Conservation (phyloP, 2,113 vertebrate species). For the Seriola dumerili region DNA sequence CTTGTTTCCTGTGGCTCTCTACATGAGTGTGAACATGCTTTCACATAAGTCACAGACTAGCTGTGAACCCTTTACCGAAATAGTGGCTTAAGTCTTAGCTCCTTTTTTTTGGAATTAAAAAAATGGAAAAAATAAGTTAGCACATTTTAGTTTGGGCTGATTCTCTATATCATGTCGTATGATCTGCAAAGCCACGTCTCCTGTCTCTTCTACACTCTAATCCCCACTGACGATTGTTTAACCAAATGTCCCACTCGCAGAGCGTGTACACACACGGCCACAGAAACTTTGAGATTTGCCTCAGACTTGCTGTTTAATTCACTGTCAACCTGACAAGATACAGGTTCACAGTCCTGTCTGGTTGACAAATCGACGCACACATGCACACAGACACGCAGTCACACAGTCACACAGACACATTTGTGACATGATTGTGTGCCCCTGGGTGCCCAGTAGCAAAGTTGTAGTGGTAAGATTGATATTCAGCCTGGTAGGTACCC, state of each 20-base stretch:
- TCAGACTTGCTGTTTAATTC: slow-evolving; percentile 71
- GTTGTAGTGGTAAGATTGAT: not conserved
- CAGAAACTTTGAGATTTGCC: slow-evolving; percentile 33
- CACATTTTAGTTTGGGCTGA: not conserved
- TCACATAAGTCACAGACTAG: not conserved
- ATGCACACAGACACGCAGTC: not conserved
- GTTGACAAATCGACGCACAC: slow-evolving; percentile 24
- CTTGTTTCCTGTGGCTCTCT: not conserved
- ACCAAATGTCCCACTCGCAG: slow-evolving; percentile 39
- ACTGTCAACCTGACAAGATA: slow-evolving; percentile 68
- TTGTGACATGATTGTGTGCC: not conserved
- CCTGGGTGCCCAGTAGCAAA: not conserved
- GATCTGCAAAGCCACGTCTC: slow-evolving; percentile 20
- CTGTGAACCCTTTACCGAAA: not conserved
- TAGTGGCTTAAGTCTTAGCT: not conserved
- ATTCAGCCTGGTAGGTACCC: not conserved
- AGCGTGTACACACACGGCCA: slow-evolving; percentile 17
- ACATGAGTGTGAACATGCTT: not conserved
- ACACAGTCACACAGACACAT: not conserved
- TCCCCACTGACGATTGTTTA: slow-evolving; percentile 56
- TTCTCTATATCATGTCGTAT: not conserved
- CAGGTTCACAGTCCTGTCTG: slow-evolving; percentile 60
- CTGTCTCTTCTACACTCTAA: slow-evolving; percentile 41
- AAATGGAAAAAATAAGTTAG: not conserved
- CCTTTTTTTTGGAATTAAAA: too few species aligned